These are phyloP conservation scores for Athalia cordata DNA, from an alignment of 2,888 invertebrate species.

Conservation along the genomic window DNA sequence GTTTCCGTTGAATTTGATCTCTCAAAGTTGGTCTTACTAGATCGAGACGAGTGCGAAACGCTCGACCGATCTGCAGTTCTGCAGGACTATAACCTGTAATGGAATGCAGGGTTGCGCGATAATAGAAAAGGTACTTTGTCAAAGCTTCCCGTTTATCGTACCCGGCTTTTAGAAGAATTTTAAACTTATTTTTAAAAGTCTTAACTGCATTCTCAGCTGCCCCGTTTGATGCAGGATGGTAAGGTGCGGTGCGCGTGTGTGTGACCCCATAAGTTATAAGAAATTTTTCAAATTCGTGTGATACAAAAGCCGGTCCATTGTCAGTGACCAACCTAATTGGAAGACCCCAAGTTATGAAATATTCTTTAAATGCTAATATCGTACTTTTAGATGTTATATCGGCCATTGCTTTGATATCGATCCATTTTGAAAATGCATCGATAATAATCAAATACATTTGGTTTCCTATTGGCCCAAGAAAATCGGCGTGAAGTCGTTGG, in stretches of 20 bases:
- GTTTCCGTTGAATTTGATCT: not conserved
- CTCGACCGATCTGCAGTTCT: not conserved
- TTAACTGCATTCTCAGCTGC: constrained; percentile 52
- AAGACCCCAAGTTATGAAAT: constrained; percentile 50
- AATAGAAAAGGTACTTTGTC: constrained; percentile 44
- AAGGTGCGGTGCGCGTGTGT: constrained; percentile 49
- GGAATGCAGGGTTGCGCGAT: constrained; percentile 46
- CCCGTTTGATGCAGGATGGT: constrained; percentile 50
- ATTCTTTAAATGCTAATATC: constrained; percentile 47
- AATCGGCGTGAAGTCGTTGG: constrained; percentile 53
- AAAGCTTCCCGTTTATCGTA: constrained; percentile 45
- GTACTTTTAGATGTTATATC: constrained; percentile 47
- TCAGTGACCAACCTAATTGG: constrained; percentile 51
- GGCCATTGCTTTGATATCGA: constrained; percentile 53
- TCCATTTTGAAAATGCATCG: constrained; percentile 54
- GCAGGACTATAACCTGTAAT: constrained; percentile 45
- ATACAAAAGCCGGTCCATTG: constrained; percentile 52
- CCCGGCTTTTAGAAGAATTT: constrained; percentile 41
- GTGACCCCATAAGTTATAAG: constrained; percentile 47
- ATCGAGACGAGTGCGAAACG: not conserved
- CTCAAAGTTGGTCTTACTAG: not conserved
- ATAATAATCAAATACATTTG: constrained; percentile 52
- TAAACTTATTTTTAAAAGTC: constrained; percentile 50
- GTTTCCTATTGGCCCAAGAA: constrained; percentile 51
- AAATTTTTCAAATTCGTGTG: constrained; percentile 47